A percentile compares a stretch with the other conserved stretches of the same genome.
Evolutionary conservation across 2,113 vertebrate genomes (phyloP).

Genomic region (Fulmarus glacialis): DNA sequence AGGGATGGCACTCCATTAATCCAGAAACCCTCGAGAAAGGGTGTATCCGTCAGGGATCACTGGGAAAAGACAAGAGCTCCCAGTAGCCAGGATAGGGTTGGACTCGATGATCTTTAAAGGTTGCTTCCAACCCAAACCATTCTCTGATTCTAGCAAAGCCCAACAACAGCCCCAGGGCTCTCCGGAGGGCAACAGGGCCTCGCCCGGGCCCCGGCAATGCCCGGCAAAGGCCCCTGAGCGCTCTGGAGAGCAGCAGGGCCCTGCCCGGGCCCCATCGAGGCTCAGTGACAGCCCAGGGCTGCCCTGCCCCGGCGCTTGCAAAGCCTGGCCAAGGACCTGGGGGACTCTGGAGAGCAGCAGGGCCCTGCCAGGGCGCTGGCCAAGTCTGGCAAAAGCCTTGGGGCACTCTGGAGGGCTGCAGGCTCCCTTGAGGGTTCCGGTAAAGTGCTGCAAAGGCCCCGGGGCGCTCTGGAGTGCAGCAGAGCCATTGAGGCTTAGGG

Average conservation of each 20-base stretch:
- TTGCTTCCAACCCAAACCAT: background rate
- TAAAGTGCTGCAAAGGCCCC: too few relatives aligned
- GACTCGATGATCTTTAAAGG: background rate
- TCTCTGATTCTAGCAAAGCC: background rate
- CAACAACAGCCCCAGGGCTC: too few relatives aligned
- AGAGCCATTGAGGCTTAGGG: too few relatives aligned
- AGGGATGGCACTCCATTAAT: fast-evolving
- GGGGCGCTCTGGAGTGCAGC: background rate
- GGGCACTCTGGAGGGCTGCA: background rate
- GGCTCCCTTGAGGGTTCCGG: too few relatives aligned
- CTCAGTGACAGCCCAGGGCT: background rate
- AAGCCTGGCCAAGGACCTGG: too few relatives aligned
- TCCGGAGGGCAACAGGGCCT: background rate
- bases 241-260: background rate
- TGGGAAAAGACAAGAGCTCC: background rate
- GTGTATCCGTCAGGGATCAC: background rate
- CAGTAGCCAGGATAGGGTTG: background rate
- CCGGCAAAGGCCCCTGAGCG: background rate
- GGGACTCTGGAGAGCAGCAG: background rate
- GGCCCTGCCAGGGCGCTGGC: too few relatives aligned
- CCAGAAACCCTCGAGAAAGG: background rate
- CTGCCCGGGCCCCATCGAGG: too few relatives aligned
- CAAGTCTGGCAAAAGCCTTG: too few relatives aligned
- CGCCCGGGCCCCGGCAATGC: background rate
- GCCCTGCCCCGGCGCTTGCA: background rate